phyloP scores from a whole-genome alignment of 2,888 invertebrate genomes.

The Ectemnius lituratus region DNA sequence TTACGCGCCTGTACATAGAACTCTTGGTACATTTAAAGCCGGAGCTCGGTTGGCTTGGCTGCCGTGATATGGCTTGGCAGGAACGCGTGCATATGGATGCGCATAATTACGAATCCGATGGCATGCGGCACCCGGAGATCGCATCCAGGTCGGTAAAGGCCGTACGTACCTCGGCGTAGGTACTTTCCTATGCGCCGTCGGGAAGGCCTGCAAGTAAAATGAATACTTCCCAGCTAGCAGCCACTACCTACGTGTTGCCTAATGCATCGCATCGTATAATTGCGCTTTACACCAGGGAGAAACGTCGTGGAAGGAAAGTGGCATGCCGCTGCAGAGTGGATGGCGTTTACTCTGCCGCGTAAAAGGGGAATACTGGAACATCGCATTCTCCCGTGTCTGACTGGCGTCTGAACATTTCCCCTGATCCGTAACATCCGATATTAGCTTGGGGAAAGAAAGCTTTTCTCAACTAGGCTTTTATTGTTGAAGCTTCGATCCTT shows the following conservation, averaged over 20 bases:
- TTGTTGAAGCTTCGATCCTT: too few species aligned
- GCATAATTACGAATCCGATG: constrained; percentile 61
- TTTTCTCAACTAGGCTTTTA: too few species aligned
- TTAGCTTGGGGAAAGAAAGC: too few species aligned
- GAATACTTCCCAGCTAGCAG: not conserved
- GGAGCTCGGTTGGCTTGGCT: constrained; percentile 9
- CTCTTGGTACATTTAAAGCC: constrained; percentile 31
- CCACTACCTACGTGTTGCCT: constrained; percentile 3
- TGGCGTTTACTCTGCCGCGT: not conserved
- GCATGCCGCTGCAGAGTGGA: not conserved
- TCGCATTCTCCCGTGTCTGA: not conserved
- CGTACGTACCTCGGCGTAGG: constrained; percentile 23
- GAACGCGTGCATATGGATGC: constrained; percentile 56
- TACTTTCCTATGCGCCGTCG: constrained; percentile 2
- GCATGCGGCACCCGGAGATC: constrained; percentile 29
- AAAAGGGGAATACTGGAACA: not conserved
- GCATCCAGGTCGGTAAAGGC: constrained; percentile 38
- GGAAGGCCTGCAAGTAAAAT: not conserved
- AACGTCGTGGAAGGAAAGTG: not conserved
- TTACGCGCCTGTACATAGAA: constrained; percentile 52
- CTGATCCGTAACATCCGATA: too few species aligned
- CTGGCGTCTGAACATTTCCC: too few species aligned
- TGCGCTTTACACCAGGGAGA: constrained; percentile 7
- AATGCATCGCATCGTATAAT: constrained; percentile 9
- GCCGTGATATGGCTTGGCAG: not conserved